Conservation (phyloP, 1,140 invertebrate species). For the Polypedilum pembai region DNA sequence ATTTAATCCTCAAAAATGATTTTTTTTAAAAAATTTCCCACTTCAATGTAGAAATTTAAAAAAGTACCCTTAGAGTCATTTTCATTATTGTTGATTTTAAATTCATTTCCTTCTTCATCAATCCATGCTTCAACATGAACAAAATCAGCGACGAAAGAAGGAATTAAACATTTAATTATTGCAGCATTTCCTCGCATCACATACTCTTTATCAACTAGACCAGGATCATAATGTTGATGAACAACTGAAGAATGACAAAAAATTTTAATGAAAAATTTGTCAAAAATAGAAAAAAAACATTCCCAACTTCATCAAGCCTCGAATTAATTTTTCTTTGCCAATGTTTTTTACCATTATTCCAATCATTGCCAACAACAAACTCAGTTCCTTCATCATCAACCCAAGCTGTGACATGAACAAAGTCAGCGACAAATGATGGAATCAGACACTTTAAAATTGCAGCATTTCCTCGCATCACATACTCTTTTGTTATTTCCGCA, state of each 20-base stretch:
- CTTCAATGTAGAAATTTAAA: neutral
- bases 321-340: too few species aligned
- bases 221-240: conserved; percentile 71
- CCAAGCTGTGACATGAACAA: conserved; percentile 79
- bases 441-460: conserved; percentile 80
- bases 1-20: neutral
- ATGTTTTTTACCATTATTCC: neutral
- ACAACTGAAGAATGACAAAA: conserved; percentile 52
- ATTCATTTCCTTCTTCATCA: conserved; percentile 53
- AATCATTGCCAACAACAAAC: conserved; percentile 35
- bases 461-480: conserved; percentile 76
- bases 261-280: too few species aligned
- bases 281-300: too few species aligned
- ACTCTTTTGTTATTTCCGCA: conserved; percentile 80
- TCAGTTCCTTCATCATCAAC: conserved; percentile 60
- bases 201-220: conserved; percentile 63
- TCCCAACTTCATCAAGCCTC: neutral
- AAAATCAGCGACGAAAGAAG: conserved; percentile 72
- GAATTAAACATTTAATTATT: conserved; percentile 70
- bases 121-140: conserved; percentile 71
- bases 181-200: conserved; percentile 72
- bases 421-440: conserved; percentile 82
- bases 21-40: neutral
- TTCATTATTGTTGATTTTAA: conserved; percentile 45
- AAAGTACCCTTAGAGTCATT: neutral